Evolutionary conservation across 2,113 vertebrate genomes (phyloP), one percentile per base, ranked within the genome.

Genomic region (Aptenodytes patagonicus): DNA sequence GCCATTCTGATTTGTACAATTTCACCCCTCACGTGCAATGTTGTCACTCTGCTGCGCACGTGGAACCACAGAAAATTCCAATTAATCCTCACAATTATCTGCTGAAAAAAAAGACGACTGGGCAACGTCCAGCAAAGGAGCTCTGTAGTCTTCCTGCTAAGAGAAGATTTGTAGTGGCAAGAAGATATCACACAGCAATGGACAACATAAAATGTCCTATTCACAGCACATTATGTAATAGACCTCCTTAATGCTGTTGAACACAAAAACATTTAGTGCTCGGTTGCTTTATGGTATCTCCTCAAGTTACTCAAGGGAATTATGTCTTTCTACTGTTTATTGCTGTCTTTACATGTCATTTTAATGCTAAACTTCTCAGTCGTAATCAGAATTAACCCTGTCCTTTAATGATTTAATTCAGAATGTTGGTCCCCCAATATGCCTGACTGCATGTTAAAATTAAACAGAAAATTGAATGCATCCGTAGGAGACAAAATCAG

Each of bases 381-480:
- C 57, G 86, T 85, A 83, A 80, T 11, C 21, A 46, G 68, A 70
- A 58, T 66, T 68, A 86, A 28, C 16, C 22, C 28, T 81, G 49
- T 31, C 25, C 24, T 83, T 84, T 38, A 78, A n/a, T 44, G n/a
- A 92, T 31, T 87, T 82, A 19, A 42, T 68, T 73, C 62, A 61
- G 34, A 58, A 78, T 47, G 44, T 26, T 90, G 60, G n/a, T 71
- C 10, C 17, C 25, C 18, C 52, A 90, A 54, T 52, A 92, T 34
- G 69, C 51, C 69, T 87, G 76, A 78, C 38, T 86, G 70, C 57
- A 64, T 64, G 46, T 61, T 89, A 90, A 96, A 96, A 94, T 78
- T 44, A 90, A 86, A 57, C 22, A 73, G 58, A 90, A 95, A 60
- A 47, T 15, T 52, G 24, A 81, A 82, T 6, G 16, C 44, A 55